phyloP scores from a whole-genome alignment of 2,888 invertebrate genomes.

The Spialia ferax region DNA sequence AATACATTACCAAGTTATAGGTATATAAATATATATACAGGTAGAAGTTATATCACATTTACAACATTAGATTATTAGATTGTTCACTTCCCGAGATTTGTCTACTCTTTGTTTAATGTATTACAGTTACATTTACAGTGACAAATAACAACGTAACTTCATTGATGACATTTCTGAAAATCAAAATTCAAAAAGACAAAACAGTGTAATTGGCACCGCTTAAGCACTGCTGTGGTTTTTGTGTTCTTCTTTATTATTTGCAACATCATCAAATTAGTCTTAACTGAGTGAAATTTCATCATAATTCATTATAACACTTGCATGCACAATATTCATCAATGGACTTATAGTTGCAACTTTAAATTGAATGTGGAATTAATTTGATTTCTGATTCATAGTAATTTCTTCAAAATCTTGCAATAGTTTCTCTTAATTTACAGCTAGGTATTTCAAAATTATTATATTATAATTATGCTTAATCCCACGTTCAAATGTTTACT shows the following conservation, averaged over 20 bases:
- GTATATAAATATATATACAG: no score
- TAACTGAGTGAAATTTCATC: slow-evolving; percentile 38
- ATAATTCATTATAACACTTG: slow-evolving; percentile 44
- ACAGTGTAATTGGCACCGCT: slow-evolving; percentile 74
- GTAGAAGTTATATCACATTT: no score
- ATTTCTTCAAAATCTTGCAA: background rate
- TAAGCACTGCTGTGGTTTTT: slow-evolving; percentile 69
- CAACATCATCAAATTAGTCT: slow-evolving; percentile 63
- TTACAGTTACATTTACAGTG: background rate
- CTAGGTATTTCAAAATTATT: background rate
- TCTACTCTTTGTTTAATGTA: background rate
- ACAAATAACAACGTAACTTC: slow-evolving; percentile 3
- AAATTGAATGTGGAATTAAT: slow-evolving; percentile 27
- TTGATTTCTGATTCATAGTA: background rate
- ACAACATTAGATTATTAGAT: no score
- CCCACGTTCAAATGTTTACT: background rate
- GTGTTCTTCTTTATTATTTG: slow-evolving; percentile 61
- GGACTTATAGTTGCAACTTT: slow-evolving; percentile 15
- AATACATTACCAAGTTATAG: no score
- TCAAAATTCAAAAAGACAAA: slow-evolving; percentile 62
- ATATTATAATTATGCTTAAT: no score
- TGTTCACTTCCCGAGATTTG: no score
- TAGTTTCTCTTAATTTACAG: no score
- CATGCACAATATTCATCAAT: slow-evolving; percentile 30
- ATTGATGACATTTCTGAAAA: slow-evolving; percentile 11